Evolutionary conservation across 2,113 vertebrate genomes (phyloP), one percentile per base, ranked within the genome.

Genomic region (Tragelaphus imberbis): DNA sequence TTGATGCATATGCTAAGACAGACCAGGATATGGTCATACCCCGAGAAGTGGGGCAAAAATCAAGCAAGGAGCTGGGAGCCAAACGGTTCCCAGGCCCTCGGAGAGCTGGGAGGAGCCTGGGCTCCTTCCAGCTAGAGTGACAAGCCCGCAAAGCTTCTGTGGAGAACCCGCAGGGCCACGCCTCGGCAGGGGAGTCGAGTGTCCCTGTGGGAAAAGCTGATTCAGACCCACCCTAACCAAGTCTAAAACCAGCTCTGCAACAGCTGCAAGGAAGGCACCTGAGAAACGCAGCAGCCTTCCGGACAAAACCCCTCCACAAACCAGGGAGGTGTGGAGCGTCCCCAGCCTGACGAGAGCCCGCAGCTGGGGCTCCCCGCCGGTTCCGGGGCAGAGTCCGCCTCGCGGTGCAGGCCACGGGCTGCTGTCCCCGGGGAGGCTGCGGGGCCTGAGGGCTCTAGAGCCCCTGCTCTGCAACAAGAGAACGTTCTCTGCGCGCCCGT

Each of bases 371-470:
- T 80, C 77, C 44, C 77, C 17, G 77, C 25, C 6, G 77, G 44
- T 3, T 10, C 77, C 27, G 1, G 7, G 27, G 25, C 15, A 28
- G 75, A 47, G 7, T 14, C 77, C 25, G 1, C 44, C 44, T 28
- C 12, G 0, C 13, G 8, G 6, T 1, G 44, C 75, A 28, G 44
- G 75, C 25, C 40, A 2, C 0, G 14, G 6, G 6, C 7, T 17
- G 28, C 77, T 10, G 9, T 49, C 75, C 27, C 27, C 27, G 4
- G 44, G 1, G 0, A 17, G 28, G 47, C 77, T 1, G 16, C 27
- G 0, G 25, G 75, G 47, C 47, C 77, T 21, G 2, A 2, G 11
- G 71, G 36, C 23, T 77, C 71, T 0, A 10, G 11, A 44, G 36
- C 12, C 21, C 5, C 36, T 27, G 36, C 71, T 44, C 71, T 7